phyloP scores from a whole-genome alignment of 2,113 vertebrate species.

The Vidua macroura region DNA sequence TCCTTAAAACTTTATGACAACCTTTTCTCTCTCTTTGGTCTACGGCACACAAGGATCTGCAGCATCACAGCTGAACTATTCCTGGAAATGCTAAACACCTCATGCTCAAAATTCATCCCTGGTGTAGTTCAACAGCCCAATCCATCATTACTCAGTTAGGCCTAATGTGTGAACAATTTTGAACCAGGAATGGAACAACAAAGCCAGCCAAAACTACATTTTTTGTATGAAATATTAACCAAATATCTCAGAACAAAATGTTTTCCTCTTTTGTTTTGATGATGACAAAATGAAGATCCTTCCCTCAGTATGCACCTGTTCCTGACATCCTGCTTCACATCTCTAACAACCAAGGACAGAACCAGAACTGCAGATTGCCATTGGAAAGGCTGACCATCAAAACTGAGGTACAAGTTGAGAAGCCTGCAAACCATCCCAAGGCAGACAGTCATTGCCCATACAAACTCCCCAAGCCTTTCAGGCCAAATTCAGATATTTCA shows the following conservation, averaged over 20 bases:
- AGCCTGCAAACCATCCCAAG: background rate
- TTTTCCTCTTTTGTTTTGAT: background rate
- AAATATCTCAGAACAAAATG: background rate
- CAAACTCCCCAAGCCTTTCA: rapidly evolving
- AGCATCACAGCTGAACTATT: background rate
- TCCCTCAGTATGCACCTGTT: background rate
- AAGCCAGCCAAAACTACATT: background rate
- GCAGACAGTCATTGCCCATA: background rate
- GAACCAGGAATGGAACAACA: background rate
- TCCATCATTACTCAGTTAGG: background rate
- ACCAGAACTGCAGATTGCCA: background rate
- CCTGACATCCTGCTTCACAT: background rate
- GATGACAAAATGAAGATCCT: background rate
- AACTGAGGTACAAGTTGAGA: background rate
- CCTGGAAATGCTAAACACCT: background rate
- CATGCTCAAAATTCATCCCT: background rate
- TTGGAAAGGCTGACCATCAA: rapidly evolving
- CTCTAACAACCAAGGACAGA: background rate
- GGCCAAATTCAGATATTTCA: background rate
- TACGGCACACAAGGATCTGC: background rate
- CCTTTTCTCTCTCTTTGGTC: background rate
- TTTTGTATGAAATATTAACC: background rate
- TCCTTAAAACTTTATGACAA: background rate
- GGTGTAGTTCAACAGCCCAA: background rate
- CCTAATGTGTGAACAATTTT: background rate